Evolutionary conservation across 2,113 vertebrate genomes (phyloP).

Genomic region (Anarrhichthys ocellatus): DNA sequence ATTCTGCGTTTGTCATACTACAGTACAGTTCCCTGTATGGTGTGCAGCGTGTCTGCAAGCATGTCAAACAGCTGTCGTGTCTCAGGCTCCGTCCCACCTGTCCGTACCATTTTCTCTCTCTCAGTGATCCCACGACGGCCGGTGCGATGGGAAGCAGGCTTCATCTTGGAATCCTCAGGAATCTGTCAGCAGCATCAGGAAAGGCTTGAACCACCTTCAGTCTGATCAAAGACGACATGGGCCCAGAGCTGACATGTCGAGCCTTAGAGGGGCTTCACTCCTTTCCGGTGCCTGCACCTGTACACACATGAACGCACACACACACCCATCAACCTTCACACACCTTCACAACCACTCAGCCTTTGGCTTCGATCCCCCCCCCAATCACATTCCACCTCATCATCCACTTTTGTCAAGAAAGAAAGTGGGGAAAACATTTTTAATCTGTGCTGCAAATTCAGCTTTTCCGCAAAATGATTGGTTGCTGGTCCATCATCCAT

Average conservation of each 20-base stretch:
- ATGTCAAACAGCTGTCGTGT: slow-evolving; percentile 10
- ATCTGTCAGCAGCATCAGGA: slow-evolving; percentile 45
- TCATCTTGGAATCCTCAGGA: neutral
- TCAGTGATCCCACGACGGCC: slow-evolving; percentile 27
- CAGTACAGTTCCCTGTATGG: neutral
- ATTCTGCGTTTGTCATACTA: slow-evolving; percentile 1
- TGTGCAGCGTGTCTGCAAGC: neutral
- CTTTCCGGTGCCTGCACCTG: slow-evolving; percentile 11
- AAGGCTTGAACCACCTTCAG: slow-evolving; percentile 1
- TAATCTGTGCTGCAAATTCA: slow-evolving; percentile 18
- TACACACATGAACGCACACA: neutral
- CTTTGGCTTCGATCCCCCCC: neutral
- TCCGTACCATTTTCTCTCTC: slow-evolving; percentile 40
- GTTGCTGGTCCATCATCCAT: slow-evolving; percentile 8
- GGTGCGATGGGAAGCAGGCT: neutral
- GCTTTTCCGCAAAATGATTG: slow-evolving; percentile 9
- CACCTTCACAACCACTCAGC: neutral
- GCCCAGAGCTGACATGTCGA: neutral
- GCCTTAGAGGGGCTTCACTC: neutral
- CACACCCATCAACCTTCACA: neutral
- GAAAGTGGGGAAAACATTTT: neutral
- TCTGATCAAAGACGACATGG: slow-evolving; percentile 22
- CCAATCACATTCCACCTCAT: neutral
- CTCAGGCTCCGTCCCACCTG: slow-evolving; percentile 54
- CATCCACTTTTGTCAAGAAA: slow-evolving; percentile 29